Evolutionary conservation across 2,113 vertebrate genomes (phyloP).

Genomic region (Rana temporaria): DNA sequence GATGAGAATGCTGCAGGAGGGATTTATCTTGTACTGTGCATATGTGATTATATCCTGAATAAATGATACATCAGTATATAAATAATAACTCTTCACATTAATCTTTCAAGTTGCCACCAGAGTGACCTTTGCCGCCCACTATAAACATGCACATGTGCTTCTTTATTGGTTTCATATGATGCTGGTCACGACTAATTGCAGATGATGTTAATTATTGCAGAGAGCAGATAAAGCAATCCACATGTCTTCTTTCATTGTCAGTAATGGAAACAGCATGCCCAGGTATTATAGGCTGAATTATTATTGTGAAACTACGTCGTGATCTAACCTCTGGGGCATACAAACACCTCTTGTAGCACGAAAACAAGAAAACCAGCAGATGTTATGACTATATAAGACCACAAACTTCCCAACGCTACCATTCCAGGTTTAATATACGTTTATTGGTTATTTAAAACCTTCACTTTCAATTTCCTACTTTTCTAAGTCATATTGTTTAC

Average conservation of each 20-base stretch:
- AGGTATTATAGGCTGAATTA: not conserved
- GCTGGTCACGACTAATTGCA: conserved; percentile 33
- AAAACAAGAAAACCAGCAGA: not conserved
- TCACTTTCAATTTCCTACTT: too few species aligned
- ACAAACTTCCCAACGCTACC: too few species aligned
- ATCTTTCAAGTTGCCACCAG: not conserved
- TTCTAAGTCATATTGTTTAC: too few species aligned
- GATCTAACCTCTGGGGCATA: not conserved
- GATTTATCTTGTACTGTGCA: too few species aligned
- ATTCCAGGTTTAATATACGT: too few species aligned
- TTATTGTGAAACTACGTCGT: not conserved
- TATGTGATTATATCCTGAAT: too few species aligned
- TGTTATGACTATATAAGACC: not conserved
- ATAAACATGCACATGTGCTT: conserved; percentile 9
- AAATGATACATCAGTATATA: too few species aligned
- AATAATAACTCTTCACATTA: not conserved
- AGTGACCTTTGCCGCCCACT: not conserved
- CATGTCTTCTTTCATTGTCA: conserved; percentile 2
- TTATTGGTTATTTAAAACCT: too few species aligned
- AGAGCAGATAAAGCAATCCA: not conserved
- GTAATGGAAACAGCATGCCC: not conserved
- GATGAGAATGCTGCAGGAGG: too few species aligned
- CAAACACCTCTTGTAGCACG: conserved; percentile 14
- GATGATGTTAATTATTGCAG: conserved; percentile 22
- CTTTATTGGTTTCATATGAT: conserved; percentile 7